Conservation (phyloP, 2,888 invertebrate genomes). For the Gibbula magus region DNA sequence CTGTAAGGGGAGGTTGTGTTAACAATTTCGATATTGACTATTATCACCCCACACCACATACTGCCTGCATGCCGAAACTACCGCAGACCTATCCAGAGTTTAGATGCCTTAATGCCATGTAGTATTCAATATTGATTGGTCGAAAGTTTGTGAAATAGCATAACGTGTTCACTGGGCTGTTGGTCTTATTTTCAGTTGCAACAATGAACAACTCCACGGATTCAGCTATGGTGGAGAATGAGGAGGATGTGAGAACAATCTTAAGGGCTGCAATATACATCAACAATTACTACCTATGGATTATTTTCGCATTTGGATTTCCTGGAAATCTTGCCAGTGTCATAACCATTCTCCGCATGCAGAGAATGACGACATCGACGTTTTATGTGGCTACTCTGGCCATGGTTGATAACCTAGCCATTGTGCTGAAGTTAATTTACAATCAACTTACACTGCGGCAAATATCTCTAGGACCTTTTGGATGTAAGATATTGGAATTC, state of each 20-base stretch:
- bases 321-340: constrained; percentile 29
- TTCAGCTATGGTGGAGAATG: neutral
- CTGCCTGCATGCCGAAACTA: no score
- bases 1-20: no score
- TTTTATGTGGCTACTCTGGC: constrained; percentile 24
- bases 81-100: no score
- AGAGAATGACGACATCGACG: constrained; percentile 15
- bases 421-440: constrained; percentile 13
- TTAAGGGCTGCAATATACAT: constrained; percentile 3
- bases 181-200: neutral
- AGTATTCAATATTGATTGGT: no score
- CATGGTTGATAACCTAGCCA: constrained; percentile 22
- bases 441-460: constrained; percentile 5
- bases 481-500: constrained; percentile 20
- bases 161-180: no score
- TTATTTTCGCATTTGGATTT: constrained; percentile 25
- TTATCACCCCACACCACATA: no score
- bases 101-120: no score
- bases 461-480: neutral
- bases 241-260: neutral
- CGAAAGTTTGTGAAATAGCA: no score
- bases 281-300: constrained; percentile 29
- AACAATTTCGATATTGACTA: no score
- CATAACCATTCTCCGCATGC: constrained; percentile 24
- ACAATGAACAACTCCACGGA: constrained; percentile 19